Evolutionary conservation across 2,888 invertebrate species (phyloP).

Genomic region (Troides aeacus): DNA sequence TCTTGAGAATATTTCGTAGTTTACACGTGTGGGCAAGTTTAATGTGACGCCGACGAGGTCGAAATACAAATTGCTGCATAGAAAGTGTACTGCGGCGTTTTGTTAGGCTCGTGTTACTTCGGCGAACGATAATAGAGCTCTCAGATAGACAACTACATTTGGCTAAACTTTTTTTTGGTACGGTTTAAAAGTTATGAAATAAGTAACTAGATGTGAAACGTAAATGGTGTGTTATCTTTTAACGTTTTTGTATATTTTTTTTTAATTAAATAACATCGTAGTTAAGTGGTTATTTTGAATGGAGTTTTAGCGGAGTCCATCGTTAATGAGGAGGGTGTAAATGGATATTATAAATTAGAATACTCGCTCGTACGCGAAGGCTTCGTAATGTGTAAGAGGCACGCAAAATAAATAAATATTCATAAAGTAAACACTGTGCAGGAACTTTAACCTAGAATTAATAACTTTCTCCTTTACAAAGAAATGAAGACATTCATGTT

Average conservation of each 20-base stretch:
- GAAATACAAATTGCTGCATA: conserved; percentile 74
- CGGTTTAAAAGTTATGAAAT: not conserved
- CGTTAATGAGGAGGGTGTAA: not conserved
- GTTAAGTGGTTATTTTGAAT: not conserved
- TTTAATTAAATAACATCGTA: not conserved
- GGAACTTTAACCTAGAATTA: not conserved
- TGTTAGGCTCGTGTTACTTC: conserved; percentile 59
- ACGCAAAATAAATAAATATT: conserved; percentile 27
- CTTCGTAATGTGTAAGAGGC: conserved; percentile 15
- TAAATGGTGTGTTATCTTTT: no score
- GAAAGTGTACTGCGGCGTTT: conserved; percentile 73
- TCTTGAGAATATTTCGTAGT: conserved; percentile 40
- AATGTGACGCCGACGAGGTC: conserved; percentile 63
- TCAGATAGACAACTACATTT: conserved; percentile 8
- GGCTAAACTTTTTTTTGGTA: not conserved
- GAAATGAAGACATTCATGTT: not conserved
- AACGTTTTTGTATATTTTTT: not conserved
- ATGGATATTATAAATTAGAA: conserved; percentile 18
- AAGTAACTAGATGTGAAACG: not conserved
- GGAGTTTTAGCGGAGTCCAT: not conserved
- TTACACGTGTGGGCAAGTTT: conserved; percentile 51
- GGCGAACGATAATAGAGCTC: conserved; percentile 11
- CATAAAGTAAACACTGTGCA: conserved; percentile 5
- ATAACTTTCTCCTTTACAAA: not conserved
- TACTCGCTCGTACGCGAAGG: not conserved